Base-by-base conservation (phyloP, 2,888 invertebrate genomes). In the Diaphora mendica region DNA sequence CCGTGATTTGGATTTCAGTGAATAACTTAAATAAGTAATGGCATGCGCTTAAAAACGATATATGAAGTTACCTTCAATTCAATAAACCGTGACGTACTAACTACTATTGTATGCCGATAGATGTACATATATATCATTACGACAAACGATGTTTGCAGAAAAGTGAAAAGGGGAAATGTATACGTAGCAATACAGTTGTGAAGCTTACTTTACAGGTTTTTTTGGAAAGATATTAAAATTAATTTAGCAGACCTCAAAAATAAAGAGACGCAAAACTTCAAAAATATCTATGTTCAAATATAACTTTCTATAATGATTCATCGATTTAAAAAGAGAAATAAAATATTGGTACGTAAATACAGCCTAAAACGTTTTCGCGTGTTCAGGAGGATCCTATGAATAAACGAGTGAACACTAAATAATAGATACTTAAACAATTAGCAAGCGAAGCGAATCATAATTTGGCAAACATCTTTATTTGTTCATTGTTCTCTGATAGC, bases 11-110 rank as follows among this genome's bases (percentile, higher is more conserved):
- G 82, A 82, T 79, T 82, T 39, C 39, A 20, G 66, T 82, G 70
- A 79, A 82, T 82, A 75, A 82, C 84, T 76, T 65, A 84, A 71
- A 78, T 74, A 75, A 44, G 48, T 71, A 68, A 62, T 75, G 68
- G 70, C 69, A n/a, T 67, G 62, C 66, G 67, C 33, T 70, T 77
- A 65, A 44, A 44, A 44, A 44, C 4, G 15, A 17, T 11, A 13
- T 13, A 44, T 44, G 42, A 44, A 15, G 42, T 17, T 44, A 44
- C 44, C 44, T 44, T 48, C 17, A 20, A 48, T 44, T 48, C 17
- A 20, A 48, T 20, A 48, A 44, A 48, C 15, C 20, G 48, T 48
- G 20, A 20, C 48, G 48, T 48, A 20, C 5, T n/a, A n/a, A n/a
- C n/a, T n/a, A n/a, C n/a, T 48, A 48, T 15, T 48, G n/a, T 26